These are phyloP conservation scores for Ceuthmochares aereus DNA, from an alignment of 2,113 vertebrate species.

Conservation along the genomic window DNA sequence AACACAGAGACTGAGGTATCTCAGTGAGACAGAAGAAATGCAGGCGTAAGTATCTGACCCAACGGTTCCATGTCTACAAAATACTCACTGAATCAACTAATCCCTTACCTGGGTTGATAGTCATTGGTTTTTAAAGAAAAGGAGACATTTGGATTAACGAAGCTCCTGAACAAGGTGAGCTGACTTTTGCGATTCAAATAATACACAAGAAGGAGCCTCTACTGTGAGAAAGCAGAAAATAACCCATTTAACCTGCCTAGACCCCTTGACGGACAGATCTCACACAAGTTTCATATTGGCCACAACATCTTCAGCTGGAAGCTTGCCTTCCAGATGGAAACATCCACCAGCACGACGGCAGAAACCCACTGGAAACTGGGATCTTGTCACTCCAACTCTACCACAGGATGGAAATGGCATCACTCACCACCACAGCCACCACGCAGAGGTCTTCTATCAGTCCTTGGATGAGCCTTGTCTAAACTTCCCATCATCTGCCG, in stretches of 20 bases:
- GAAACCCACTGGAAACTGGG: accelerated
- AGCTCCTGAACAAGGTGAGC: background rate
- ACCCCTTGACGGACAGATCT: background rate
- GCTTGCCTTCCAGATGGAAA: accelerated
- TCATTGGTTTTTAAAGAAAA: background rate
- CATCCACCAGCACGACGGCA: background rate
- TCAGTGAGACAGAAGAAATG: background rate
- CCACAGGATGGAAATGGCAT: background rate
- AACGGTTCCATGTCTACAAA: background rate
- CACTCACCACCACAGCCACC: background rate
- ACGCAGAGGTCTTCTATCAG: accelerated
- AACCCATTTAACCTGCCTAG: background rate
- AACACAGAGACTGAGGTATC: background rate
- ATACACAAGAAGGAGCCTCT: background rate
- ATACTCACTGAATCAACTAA: background rate
- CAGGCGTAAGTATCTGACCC: background rate
- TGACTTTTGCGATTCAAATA: background rate
- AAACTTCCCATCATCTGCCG: background rate
- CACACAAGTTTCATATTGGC: accelerated
- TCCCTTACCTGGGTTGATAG: background rate
- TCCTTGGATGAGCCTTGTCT: background rate
- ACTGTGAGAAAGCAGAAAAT: background rate
- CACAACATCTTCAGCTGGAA: background rate
- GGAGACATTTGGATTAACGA: background rate
- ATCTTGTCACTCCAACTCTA: accelerated